phyloP scores from a whole-genome alignment of 2,888 invertebrate species.

The Polymixis flavicincta region DNA sequence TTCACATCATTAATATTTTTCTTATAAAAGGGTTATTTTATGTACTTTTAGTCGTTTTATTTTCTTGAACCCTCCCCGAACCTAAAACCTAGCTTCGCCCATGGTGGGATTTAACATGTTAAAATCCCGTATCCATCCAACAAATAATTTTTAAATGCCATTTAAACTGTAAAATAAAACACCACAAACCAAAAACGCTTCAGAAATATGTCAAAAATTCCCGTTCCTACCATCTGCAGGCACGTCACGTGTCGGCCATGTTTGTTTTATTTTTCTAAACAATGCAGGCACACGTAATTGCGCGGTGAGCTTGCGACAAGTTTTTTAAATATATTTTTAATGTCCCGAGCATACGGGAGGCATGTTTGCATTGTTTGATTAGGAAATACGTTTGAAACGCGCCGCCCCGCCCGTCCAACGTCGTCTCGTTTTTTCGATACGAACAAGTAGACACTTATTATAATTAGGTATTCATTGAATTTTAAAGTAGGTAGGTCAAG shows the following conservation, averaged over 20 bases:
- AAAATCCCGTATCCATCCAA: not conserved
- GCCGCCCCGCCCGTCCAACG: too few species aligned
- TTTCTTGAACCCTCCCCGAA: too few species aligned
- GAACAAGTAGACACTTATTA: too few species aligned
- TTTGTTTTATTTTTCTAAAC: constrained; percentile 69
- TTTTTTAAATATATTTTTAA: constrained; percentile 67
- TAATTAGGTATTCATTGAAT: not conserved
- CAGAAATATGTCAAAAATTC: constrained; percentile 53
- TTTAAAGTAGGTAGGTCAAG: not conserved
- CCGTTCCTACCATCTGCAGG: constrained; percentile 48
- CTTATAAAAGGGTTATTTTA: too few species aligned
- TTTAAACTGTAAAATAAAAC: constrained; percentile 20
- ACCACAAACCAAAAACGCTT: constrained; percentile 41
- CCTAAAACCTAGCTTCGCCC: too few species aligned
- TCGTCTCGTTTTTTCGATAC: not conserved
- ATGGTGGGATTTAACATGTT: too few species aligned
- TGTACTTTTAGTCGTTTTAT: too few species aligned
- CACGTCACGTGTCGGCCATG: constrained; percentile 60
- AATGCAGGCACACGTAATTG: constrained; percentile 62
- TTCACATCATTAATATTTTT: too few species aligned
- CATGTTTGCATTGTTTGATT: constrained; percentile 45
- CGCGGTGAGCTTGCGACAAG: constrained; percentile 63
- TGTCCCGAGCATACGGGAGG: constrained; percentile 47
- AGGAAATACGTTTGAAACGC: not conserved
- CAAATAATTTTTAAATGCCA: constrained; percentile 17